phyloP scores from a whole-genome alignment of 2,797 vertebrate species.

The Enteromius anoplus region DNA sequence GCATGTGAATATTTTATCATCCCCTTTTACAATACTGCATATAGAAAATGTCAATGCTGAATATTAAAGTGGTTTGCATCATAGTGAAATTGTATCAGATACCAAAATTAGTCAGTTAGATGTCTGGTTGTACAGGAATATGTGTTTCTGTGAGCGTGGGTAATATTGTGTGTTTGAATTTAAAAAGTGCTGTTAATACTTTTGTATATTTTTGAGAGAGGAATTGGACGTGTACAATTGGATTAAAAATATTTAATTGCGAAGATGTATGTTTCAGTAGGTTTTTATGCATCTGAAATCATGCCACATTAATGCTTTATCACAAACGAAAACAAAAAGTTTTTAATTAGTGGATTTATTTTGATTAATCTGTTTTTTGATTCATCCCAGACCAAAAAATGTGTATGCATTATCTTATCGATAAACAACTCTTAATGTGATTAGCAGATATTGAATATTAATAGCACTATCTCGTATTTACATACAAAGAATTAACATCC shows the following conservation, averaged over 20 bases:
- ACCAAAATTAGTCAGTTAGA: slow-evolving; percentile 11
- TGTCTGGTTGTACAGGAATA: slow-evolving; percentile 30
- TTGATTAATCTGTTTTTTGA: not conserved
- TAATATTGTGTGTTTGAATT: slow-evolving; percentile 30
- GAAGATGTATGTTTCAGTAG: slow-evolving; percentile 6
- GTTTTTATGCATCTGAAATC: slow-evolving; percentile 3
- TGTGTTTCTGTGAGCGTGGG: slow-evolving; percentile 33
- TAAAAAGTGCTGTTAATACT: slow-evolving; percentile 30
- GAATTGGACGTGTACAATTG: slow-evolving; percentile 22
- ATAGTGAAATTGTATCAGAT: slow-evolving; percentile 34
- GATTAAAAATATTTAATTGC: slow-evolving; percentile 29
- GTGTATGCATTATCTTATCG: not conserved
- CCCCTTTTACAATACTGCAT: slow-evolving; percentile 25
- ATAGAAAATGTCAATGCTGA: slow-evolving; percentile 33
- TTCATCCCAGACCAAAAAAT: not conserved
- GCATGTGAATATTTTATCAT: slow-evolving; percentile 38
- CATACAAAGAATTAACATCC: not conserved
- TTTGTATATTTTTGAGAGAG: slow-evolving; percentile 37
- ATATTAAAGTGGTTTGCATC: slow-evolving; percentile 30
- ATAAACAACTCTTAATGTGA: slow-evolving; percentile 9
- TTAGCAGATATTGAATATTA: slow-evolving; percentile 12
- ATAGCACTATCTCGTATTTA: not conserved
- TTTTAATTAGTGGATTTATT: not conserved
- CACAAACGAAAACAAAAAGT: not conserved
- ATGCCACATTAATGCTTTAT: not conserved